Percentiles rank a stretch among this genome's conserved stretches.
Evolutionary conservation across 2,113 vertebrate species (phyloP).

Genomic region (Hyla sarda): DNA sequence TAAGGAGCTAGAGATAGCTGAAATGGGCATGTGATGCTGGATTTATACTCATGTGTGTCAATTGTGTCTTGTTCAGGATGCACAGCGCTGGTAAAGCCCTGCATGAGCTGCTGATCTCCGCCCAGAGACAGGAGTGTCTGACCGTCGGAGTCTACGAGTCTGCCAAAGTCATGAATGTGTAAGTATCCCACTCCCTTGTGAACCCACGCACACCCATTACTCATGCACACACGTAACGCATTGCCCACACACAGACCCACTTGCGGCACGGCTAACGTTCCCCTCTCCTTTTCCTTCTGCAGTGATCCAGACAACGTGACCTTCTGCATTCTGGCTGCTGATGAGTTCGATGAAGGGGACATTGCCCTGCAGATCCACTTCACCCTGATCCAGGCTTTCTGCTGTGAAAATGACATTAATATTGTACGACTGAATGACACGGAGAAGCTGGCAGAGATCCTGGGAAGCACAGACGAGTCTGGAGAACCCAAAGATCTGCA

Average conservation of each 20-base stretch:
- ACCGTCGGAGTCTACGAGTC: conserved; percentile 97
- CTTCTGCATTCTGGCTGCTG: conserved; percentile 90
- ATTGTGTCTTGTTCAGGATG: conserved; percentile 74
- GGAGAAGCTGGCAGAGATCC: conserved; percentile 83
- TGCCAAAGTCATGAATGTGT: conserved; percentile 97
- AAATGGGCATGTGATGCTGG: too few relatives aligned
- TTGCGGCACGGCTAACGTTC: background rate
- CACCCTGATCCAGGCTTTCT: conserved; percentile 97
- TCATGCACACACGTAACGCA: conserved; percentile 28
- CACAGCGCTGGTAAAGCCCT: conserved; percentile 89
- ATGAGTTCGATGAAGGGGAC: conserved; percentile 93
- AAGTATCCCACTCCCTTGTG: conserved; percentile 71
- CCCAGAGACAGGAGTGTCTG: conserved; percentile 90
- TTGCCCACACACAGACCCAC: conserved; percentile 26
- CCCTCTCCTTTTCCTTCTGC: conserved; percentile 27
- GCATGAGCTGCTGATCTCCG: conserved; percentile 87
- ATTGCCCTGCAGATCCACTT: conserved; percentile 98
- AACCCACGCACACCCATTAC: conserved; percentile 36
- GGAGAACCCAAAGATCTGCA: conserved; percentile 89
- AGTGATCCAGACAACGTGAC: conserved; percentile 96
- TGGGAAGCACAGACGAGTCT: conserved; percentile 79
- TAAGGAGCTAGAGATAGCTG: too few relatives aligned
- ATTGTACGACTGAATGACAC: conserved; percentile 91
- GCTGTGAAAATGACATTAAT: conserved; percentile 97
- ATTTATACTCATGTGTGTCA: conserved; percentile 35